phyloP scores from a whole-genome alignment of 2,113 vertebrate species.

The Colistium nudipinnis region DNA sequence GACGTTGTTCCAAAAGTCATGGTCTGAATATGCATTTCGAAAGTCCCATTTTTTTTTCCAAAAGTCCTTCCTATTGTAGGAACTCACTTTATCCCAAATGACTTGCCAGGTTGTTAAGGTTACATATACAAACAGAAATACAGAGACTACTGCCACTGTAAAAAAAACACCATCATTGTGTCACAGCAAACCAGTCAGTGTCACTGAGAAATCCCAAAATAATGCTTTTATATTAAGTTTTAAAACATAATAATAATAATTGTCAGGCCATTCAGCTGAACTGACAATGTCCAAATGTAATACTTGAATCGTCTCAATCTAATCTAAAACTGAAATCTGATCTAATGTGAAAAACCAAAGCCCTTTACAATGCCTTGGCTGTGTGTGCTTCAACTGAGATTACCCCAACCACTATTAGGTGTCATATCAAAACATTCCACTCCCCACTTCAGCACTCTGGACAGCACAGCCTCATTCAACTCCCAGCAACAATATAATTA shows the following conservation, averaged over 20 bases:
- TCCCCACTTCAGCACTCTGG: conserved; percentile 42
- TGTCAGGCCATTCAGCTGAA: not conserved
- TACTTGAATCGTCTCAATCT: not conserved
- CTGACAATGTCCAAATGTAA: not conserved
- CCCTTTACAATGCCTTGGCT: too few relatives aligned
- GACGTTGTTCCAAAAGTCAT: not conserved
- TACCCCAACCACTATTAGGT: not conserved
- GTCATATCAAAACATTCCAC: not conserved
- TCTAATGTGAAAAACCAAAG: not conserved
- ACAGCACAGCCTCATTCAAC: conserved; percentile 16
- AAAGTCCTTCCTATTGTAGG: not conserved
- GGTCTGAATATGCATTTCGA: conserved; percentile 1
- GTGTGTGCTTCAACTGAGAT: not conserved
- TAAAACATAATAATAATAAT: not conserved
- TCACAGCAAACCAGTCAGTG: not conserved
- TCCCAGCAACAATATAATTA: not conserved
- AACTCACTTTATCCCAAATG: not conserved
- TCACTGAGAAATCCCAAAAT: too few relatives aligned
- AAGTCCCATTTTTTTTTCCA: not conserved
- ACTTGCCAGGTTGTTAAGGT: too few relatives aligned
- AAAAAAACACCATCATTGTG: not conserved
- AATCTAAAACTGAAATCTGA: not conserved
- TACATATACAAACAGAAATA: not conserved
- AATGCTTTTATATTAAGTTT: not conserved
- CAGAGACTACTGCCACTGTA: not conserved